A percentile compares a stretch with the other conserved stretches of the same genome.
Conservation (phyloP, 2,113 vertebrate genomes). For the Kobus ellipsiprymnus region DNA sequence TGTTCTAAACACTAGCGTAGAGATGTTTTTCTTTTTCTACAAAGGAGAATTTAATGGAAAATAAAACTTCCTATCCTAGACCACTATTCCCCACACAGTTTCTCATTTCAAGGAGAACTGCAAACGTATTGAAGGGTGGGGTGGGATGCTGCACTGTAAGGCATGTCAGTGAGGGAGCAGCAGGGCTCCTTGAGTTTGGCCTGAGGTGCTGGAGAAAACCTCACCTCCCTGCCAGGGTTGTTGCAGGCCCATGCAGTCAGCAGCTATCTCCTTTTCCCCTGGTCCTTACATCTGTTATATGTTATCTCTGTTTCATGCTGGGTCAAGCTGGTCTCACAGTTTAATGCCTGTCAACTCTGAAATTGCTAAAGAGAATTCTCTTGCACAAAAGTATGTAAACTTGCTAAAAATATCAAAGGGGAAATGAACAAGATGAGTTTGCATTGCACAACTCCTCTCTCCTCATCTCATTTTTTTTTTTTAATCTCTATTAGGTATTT, state of each 20-base stretch:
- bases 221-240: no score
- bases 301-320: background rate
- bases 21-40: background rate
- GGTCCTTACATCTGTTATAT: no score
- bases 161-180: background rate
- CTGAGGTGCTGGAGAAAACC: no score
- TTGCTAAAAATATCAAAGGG: background rate
- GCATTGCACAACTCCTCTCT: background rate
- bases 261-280: background rate
- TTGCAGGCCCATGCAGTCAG: background rate
- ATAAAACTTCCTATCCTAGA: background rate
- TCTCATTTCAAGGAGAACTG: background rate
- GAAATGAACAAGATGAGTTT: background rate
- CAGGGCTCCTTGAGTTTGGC: background rate
- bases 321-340: background rate
- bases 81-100: background rate
- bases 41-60: background rate
- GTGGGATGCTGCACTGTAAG: background rate
- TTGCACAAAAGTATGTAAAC: background rate
- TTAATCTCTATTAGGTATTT: background rate
- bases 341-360: background rate
- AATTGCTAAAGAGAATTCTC: background rate
- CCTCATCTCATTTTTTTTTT: background rate
- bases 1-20: background rate
- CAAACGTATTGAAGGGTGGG: background rate